phyloP scores from a whole-genome alignment of 1,140 invertebrate species.

The Bombus affinis region DNA sequence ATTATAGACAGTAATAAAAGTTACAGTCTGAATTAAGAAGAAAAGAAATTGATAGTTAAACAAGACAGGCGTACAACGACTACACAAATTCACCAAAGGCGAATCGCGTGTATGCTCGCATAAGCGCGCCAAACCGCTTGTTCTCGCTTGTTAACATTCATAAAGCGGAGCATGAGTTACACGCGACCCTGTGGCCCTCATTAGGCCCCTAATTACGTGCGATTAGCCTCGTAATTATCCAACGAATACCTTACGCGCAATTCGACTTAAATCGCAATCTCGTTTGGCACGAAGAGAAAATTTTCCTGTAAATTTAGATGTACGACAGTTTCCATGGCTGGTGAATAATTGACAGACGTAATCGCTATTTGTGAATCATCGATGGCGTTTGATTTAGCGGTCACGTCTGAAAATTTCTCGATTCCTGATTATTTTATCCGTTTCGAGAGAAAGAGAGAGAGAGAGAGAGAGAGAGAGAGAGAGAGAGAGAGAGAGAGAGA shows the following conservation, averaged over 20 bases:
- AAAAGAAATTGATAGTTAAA: neutral
- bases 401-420: neutral
- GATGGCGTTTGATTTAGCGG: too few species aligned
- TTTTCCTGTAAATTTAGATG: neutral
- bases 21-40: neutral
- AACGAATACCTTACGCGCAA: slow-evolving; percentile 56
- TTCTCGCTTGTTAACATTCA: slow-evolving; percentile 66
- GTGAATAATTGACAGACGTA: neutral
- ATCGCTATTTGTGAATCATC: neutral
- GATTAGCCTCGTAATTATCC: slow-evolving; percentile 68
- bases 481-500: neutral
- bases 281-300: neutral
- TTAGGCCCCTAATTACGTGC: slow-evolving; percentile 67
- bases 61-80: neutral
- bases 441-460: neutral
- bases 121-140: slow-evolving; percentile 14
- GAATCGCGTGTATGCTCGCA: neutral
- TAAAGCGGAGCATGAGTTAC: slow-evolving; percentile 62
- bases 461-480: neutral
- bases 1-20: neutral
- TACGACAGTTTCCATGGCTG: neutral
- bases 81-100: neutral
- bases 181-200: slow-evolving; percentile 68
- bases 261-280: neutral
- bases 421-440: neutral